Percentiles rank a stretch among this genome's conserved stretches.
Conservation (phyloP, 2,888 invertebrate species). For the Carabus problematicus region DNA sequence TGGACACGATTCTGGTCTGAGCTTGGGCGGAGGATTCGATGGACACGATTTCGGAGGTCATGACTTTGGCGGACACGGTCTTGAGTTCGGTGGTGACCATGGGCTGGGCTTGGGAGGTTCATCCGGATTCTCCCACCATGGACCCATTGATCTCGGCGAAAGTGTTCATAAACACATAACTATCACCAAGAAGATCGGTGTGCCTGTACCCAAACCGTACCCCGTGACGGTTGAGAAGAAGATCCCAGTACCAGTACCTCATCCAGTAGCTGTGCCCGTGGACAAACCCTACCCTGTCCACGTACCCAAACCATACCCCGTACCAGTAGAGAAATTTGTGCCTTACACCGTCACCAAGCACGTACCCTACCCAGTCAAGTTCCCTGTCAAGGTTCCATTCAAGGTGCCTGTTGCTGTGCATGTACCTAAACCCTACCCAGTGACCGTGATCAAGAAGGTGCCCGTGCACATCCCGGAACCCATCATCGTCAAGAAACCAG, state of each 20-base stretch:
- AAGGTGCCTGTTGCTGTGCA: constrained; percentile 62
- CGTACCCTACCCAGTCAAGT: constrained; percentile 60
- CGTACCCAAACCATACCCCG: constrained; percentile 66
- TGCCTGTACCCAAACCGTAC: constrained; percentile 58
- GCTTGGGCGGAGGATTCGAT: constrained; percentile 19
- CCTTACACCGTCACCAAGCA: constrained; percentile 53
- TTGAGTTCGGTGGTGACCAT: constrained; percentile 45
- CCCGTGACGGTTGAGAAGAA: constrained; percentile 59
- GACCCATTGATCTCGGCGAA: constrained; percentile 49
- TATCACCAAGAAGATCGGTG: constrained; percentile 47
- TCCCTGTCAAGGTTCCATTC: constrained; percentile 63
- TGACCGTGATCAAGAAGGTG: constrained; percentile 65
- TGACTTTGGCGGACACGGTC: constrained; percentile 39
- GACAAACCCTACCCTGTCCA: constrained; percentile 63
- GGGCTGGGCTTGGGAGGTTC: constrained; percentile 45
- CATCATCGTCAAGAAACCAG: constrained; percentile 62
- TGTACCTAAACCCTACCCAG: constrained; percentile 60
- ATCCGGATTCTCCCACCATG: constrained; percentile 45
- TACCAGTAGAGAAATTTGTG: constrained; percentile 64
- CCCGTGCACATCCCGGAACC: constrained; percentile 67
- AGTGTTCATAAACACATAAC: constrained; percentile 52
- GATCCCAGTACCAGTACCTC: constrained; percentile 67
- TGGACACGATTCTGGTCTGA: constrained; percentile 1
- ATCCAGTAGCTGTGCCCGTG: constrained; percentile 54
- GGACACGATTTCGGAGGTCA: constrained; percentile 28